A percentile compares a stretch with the other conserved stretches of the same genome.
Conservation (phyloP, 2,797 vertebrate genomes). For the Tokudaia tokunoshimensis region DNA sequence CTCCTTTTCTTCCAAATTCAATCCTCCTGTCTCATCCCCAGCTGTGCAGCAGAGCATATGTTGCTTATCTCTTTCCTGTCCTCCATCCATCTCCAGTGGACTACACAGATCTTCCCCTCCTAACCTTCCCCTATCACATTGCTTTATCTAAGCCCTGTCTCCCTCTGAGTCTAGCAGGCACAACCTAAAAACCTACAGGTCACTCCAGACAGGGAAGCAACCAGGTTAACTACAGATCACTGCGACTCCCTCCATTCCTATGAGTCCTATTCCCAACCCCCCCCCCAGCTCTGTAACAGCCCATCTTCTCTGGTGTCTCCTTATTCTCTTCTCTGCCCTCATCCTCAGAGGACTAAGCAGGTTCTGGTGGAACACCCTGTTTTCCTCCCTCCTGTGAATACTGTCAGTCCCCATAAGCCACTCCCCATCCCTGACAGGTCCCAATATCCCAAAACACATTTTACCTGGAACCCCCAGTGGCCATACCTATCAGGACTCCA, state of each 20-base stretch:
- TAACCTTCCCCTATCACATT: neutral
- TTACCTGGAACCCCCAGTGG: neutral
- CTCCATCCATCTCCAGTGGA: too few relatives aligned
- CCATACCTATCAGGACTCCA: neutral
- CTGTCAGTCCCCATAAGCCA: neutral
- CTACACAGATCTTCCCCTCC: neutral
- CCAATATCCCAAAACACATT: neutral
- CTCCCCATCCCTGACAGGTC: neutral
- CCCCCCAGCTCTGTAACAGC: neutral
- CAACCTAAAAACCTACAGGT: neutral
- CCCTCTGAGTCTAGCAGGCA: neutral
- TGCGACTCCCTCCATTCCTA: neutral
- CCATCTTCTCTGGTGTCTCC: neutral
- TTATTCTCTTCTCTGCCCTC: too few relatives aligned
- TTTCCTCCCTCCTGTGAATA: neutral
- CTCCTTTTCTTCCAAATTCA: neutral
- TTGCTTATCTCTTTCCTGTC: neutral
- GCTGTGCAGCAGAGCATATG: neutral
- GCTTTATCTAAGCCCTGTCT: neutral
- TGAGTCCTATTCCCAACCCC: neutral
- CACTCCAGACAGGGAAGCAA: neutral
- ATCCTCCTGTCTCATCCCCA: neutral
- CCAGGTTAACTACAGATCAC: neutral
- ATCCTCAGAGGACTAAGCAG: neutral
- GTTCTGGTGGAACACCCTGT: too few relatives aligned